Base-by-base conservation (phyloP, 2,888 invertebrate species). In the Chymomyza fuscimana region DNA sequence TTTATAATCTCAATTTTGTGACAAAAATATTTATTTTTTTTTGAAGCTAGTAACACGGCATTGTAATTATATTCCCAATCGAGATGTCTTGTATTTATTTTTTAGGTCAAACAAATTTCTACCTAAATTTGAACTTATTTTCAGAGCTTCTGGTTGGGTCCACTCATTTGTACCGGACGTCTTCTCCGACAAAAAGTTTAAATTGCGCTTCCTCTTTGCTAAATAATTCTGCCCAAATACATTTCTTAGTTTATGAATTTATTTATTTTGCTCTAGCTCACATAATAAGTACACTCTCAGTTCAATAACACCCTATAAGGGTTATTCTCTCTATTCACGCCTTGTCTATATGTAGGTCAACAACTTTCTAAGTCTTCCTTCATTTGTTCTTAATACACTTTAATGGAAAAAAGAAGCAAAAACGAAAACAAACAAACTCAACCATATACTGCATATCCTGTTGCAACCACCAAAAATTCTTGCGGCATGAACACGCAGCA, bases 381-480 rank as follows among this genome's bases (percentile, higher is more conserved):
- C 54, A 54, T 19, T 54, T 54, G 66, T 46, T 59, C 64, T 51
- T 65, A 50, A 7, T 52, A 50, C 29, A 58, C 54, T 9, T 12
- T 10, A 40, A 10, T 56, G n/a, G 25, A 60, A 40, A 12, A 61
- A 66, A 59, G 9, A 51, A 52, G 32, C 15, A 58, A 54, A 25
- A 16, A 52, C n/a, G 54, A 67, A 56, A 64, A 58, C 68, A 62
- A 72, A 85, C 40, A 46, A 12, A 46, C 40, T 46, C 40, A 12
- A 46, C 40, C 4, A 46, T 9, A 7, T 46, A 73, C 65, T 76
- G 80, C 69, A 87, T 79, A 87, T 83, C 89, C 82, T 83, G 89
- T 88, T 83, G 82, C 86, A 83, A 88, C 87, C 82, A 88, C 80
- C 84, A 67, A 65, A 46, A 46, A 46, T 46, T 12, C 40, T 50